phyloP scores from a whole-genome alignment of 2,797 vertebrate species.

The Danio jaintianensis region DNA sequence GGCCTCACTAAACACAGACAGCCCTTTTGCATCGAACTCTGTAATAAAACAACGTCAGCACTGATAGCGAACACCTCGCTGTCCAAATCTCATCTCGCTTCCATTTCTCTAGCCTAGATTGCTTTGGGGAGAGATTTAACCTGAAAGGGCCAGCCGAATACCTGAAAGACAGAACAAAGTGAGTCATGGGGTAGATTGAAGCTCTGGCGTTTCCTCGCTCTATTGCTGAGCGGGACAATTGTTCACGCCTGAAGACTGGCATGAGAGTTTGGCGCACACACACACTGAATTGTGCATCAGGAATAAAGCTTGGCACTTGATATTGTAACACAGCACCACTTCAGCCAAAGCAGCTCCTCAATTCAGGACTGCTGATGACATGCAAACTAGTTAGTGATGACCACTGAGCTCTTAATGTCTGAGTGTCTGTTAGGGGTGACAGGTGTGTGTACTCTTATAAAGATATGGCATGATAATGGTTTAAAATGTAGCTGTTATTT shows the following conservation, averaged over 20 bases:
- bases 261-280: slow-evolving; percentile 34
- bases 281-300: slow-evolving; percentile 27
- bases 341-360: slow-evolving; percentile 23
- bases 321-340: slow-evolving; percentile 21
- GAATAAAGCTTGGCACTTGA: slow-evolving; percentile 35
- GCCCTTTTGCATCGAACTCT: slow-evolving; percentile 41
- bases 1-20: slow-evolving; percentile 47
- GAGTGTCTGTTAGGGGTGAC: neutral
- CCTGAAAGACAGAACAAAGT: slow-evolving; percentile 47
- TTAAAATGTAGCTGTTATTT: neutral
- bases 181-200: slow-evolving; percentile 46
- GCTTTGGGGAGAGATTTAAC: slow-evolving; percentile 52
- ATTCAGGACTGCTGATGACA: slow-evolving; percentile 15
- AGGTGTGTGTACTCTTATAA: neutral
- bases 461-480: neutral
- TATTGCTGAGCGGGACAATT: slow-evolving; percentile 21
- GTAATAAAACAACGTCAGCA: slow-evolving; percentile 29
- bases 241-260: slow-evolving; percentile 14
- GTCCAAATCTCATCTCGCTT: slow-evolving; percentile 48
- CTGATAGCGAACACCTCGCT: slow-evolving; percentile 43
- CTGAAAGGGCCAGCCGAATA: slow-evolving; percentile 47
- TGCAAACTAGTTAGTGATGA: neutral
- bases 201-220: slow-evolving; percentile 20
- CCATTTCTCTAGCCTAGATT: slow-evolving; percentile 55
- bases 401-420: neutral